A percentile compares a stretch with the other conserved stretches of the same genome.
These are phyloP conservation scores for Scaptomyza pallida DNA, from an alignment of 1,140 invertebrate species.

Conservation along the genomic window DNA sequence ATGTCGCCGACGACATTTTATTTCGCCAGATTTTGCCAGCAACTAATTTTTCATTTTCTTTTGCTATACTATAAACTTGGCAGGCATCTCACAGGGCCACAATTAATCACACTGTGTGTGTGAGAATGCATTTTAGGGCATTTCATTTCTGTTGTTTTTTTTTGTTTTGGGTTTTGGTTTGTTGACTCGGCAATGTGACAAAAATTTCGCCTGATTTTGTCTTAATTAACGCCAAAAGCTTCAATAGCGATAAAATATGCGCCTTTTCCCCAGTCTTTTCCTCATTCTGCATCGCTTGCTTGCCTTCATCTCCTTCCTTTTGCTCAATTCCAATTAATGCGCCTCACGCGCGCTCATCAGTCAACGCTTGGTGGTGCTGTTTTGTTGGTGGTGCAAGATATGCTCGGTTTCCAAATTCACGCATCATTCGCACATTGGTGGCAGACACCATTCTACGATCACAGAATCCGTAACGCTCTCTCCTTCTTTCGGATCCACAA, in stretches of 20 bases:
- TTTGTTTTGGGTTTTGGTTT: neutral
- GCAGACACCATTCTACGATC: conserved; percentile 44
- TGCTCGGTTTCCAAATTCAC: conserved; percentile 73
- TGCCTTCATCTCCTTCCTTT: conserved; percentile 3
- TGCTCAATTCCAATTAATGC: conserved; percentile 74
- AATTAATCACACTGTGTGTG: conserved; percentile 67
- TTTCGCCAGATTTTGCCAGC: conserved; percentile 83
- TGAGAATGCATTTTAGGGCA: conserved; percentile 13
- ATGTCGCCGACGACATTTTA: conserved; percentile 84
- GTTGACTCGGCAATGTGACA: conserved; percentile 67
- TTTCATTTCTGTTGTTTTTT: neutral
- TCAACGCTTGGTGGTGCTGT: conserved; percentile 54
- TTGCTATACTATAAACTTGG: conserved; percentile 50
- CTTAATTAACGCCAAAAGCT: conserved; percentile 84
- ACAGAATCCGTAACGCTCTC: conserved; percentile 15
- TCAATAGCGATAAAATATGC: conserved; percentile 84
- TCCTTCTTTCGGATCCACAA: conserved; percentile 22
- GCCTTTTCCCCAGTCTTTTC: conserved; percentile 37
- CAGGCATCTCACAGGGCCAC: conserved; percentile 65
- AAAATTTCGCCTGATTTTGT: conserved; percentile 84
- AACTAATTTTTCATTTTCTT: conserved; percentile 83
- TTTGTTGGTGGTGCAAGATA: conserved; percentile 40
- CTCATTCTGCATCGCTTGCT: conserved; percentile 25
- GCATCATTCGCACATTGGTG: conserved; percentile 84
- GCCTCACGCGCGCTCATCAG: conserved; percentile 68